A percentile compares a stretch with the other conserved stretches of the same genome.
Evolutionary conservation across 1,140 invertebrate genomes (phyloP).

Genomic region (Drosophila aff.): DNA sequence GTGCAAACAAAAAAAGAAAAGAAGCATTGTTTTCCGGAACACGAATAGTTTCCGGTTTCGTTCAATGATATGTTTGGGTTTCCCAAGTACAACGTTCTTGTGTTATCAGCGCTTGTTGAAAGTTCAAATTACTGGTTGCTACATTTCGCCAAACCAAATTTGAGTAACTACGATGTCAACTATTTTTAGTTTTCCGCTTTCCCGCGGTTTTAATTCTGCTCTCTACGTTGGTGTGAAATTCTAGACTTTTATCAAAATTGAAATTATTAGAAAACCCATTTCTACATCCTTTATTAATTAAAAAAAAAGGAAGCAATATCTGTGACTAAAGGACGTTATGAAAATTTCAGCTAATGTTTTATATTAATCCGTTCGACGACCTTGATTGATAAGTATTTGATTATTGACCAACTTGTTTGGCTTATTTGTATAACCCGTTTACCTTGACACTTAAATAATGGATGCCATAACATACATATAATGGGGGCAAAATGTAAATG

Average conservation of each 20-base stretch:
- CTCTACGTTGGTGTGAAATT: background rate
- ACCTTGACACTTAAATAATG: background rate
- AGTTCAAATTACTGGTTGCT: background rate
- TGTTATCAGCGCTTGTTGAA: background rate
- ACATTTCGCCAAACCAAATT: background rate
- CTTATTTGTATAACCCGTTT: background rate
- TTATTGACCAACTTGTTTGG: background rate
- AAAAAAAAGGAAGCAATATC: background rate
- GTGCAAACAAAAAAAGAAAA: background rate
- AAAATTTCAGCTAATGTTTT: too few species aligned
- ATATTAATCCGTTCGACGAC: background rate
- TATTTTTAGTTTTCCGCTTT: background rate
- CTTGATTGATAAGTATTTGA: conserved; percentile 1
- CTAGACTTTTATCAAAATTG: background rate
- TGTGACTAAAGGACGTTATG: background rate
- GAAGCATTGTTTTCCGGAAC: background rate
- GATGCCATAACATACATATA: background rate
- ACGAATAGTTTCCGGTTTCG: background rate
- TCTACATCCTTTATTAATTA: background rate
- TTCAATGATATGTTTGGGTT: background rate
- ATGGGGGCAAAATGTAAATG: conserved; percentile 1
- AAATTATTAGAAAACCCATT: too few species aligned
- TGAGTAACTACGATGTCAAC: background rate
- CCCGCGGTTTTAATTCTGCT: background rate
- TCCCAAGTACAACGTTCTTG: background rate